phyloP scores from a whole-genome alignment of 2,113 vertebrate genomes.

The Cichladusa arquata region DNA sequence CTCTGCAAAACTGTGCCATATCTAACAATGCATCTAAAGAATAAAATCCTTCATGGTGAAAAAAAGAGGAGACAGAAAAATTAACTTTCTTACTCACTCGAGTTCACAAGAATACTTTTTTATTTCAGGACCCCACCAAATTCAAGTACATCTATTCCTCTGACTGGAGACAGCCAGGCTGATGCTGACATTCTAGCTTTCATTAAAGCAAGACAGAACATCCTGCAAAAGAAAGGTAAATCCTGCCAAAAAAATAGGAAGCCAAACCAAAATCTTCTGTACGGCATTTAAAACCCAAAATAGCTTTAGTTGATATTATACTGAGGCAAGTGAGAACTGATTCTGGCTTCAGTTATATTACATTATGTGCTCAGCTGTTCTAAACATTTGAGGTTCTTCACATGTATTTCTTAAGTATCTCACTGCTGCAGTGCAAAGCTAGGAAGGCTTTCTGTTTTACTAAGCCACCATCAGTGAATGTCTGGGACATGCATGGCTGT shows the following conservation, averaged over 20 bases:
- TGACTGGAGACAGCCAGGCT: constrained; percentile 86
- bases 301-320: not conserved
- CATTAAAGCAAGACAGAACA: constrained; percentile 84
- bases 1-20: not conserved
- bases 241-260: not conserved
- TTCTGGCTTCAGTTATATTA: not conserved
- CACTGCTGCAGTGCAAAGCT: not conserved
- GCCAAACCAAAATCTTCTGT: not conserved
- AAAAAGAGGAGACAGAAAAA: not conserved
- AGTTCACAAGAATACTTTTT: not conserved
- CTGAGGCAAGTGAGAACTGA: not conserved
- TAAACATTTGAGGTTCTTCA: not conserved
- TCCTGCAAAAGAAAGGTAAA: constrained; percentile 85
- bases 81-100: not conserved
- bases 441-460: not conserved
- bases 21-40: not conserved
- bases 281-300: not conserved
- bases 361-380: not conserved
- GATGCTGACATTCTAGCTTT: constrained; percentile 92
- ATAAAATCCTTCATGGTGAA: not conserved
- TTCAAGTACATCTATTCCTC: constrained; percentile 71
- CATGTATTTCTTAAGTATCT: not conserved
- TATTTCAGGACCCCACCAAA: constrained; percentile 71
- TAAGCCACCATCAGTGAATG: not conserved
- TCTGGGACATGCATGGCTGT: not conserved